Conservation (phyloP, 2,797 vertebrate genomes). For the Clarias pachynema region DNA sequence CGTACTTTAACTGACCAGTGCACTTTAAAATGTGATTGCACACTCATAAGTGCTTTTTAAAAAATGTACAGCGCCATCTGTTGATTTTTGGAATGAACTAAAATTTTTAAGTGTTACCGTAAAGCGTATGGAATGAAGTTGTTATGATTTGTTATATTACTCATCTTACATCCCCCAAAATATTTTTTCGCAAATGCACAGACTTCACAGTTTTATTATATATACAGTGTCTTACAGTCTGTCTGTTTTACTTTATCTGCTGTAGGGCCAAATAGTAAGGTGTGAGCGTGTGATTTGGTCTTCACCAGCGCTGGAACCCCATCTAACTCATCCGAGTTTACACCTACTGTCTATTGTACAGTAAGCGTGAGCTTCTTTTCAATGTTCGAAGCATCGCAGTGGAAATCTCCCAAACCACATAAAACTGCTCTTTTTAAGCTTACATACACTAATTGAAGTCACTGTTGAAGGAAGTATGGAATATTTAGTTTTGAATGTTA, state of each 20-base stretch:
- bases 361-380: conserved; percentile 18
- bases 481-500: conserved; percentile 2
- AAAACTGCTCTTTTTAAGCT: conserved; percentile 41
- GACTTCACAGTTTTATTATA: background rate
- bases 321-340: conserved; percentile 14
- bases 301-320: conserved; percentile 35
- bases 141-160: too few relatives aligned
- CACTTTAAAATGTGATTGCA: too few relatives aligned
- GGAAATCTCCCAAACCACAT: conserved; percentile 4
- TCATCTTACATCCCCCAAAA: too few relatives aligned
- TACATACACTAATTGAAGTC: conserved; percentile 5
- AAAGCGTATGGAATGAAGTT: too few relatives aligned
- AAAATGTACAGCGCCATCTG: too few relatives aligned
- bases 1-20: too few relatives aligned
- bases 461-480: conserved; percentile 8
- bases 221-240: background rate
- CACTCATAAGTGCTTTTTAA: too few relatives aligned
- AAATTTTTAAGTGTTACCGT: too few relatives aligned
- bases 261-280: conserved; percentile 25
- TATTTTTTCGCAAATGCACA: too few relatives aligned
- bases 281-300: background rate
- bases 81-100: too few relatives aligned
- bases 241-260: conserved; percentile 11
- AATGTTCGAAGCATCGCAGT: conserved; percentile 10
- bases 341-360: conserved; percentile 10